phyloP scores from a whole-genome alignment of 2,797 vertebrate genomes.

The Lates japonicus region DNA sequence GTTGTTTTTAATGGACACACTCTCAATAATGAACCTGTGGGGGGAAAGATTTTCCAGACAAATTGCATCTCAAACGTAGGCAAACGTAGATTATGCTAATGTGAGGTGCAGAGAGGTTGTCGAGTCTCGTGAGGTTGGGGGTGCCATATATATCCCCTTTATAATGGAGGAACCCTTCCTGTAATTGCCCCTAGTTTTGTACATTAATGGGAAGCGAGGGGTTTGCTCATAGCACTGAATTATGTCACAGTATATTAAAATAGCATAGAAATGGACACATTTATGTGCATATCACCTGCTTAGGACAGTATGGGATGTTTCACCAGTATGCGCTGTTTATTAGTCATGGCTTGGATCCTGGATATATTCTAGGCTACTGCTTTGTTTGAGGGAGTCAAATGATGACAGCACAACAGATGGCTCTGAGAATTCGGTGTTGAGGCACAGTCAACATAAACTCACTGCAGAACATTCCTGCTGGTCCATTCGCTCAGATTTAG shows the following conservation, averaged over 20 bases:
- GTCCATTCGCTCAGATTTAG: constrained; percentile 53
- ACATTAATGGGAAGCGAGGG: constrained; percentile 63
- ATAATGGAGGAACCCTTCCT: constrained; percentile 65
- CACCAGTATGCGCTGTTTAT: constrained; percentile 46
- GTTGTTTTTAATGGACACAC: constrained; percentile 84
- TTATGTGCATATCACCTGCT: constrained; percentile 20
- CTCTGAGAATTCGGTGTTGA: constrained; percentile 27
- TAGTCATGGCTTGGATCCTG: constrained; percentile 47
- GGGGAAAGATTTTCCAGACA: constrained; percentile 78
- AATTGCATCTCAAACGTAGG: constrained; percentile 77
- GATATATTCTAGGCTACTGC: background rate
- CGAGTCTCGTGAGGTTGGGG: constrained; percentile 59
- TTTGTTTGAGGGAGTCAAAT: constrained; percentile 42
- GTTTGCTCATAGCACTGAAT: constrained; percentile 39
- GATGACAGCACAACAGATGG: constrained; percentile 60
- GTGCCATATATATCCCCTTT: constrained; percentile 58
- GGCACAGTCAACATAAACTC: constrained; percentile 39
- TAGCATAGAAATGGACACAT: constrained; percentile 33
- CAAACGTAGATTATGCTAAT: constrained; percentile 84
- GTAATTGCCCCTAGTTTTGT: constrained; percentile 74
- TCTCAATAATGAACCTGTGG: constrained; percentile 81
- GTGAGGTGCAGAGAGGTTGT: constrained; percentile 65
- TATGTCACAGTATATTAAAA: constrained; percentile 62
- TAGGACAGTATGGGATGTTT: constrained; percentile 32
- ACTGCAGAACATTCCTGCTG: constrained; percentile 47